Base-by-base conservation (phyloP, 2,113 vertebrate genomes). In the Ptyas mucosa region DNA sequence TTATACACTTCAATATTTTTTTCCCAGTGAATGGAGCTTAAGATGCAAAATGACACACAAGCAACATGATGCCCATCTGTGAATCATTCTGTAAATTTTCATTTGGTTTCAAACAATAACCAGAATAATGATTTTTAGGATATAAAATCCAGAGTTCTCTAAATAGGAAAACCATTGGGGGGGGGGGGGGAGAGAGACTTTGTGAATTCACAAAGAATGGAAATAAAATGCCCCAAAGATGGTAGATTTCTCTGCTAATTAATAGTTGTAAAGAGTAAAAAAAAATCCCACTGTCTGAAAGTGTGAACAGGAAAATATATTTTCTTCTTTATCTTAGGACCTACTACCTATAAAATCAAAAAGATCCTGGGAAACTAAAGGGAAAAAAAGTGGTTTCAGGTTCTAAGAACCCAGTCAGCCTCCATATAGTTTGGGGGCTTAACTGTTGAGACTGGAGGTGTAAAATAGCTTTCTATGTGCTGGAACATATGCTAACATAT, bases 51-150 rank as follows among this genome's bases (percentile, higher is more conserved):
- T 87, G 49, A 90, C 75, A 53, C 61, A 58, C 86, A 69, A 55
- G 69, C 81, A 90, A 87, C 49, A 55, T 46, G n/a, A 52, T 90
- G 39, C 57, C 87, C 51, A 87, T 69, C 51, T 53, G 18, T 43
- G n/a, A 90, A 54, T 90, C 34, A 55, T 92, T 89, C 81, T 92
- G 81, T 92, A 92, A 58, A 43, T 57, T 87, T 87, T 94, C 58
- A 90, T 88, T 75, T 69, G 88, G 58, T 89, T 20, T 89, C 64
- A 89, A 91, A 89, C 34, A 53, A 85, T 87, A 86, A 89, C 24
- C 69, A 69, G 69, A 93, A 89, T 61, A 87, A 90, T 39, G n/a
- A 43, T 87, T 90, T 93, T 85, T 64, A 61, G 51, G 55, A 64
- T 53, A 34, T 85, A 55, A 87, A 54, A 90, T 64, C 39, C 75